A percentile compares a stretch with the other conserved stretches of the same genome.
These are phyloP conservation scores for Salticus scenicus DNA, from an alignment of 2,888 invertebrate genomes.

Conservation along the genomic window DNA sequence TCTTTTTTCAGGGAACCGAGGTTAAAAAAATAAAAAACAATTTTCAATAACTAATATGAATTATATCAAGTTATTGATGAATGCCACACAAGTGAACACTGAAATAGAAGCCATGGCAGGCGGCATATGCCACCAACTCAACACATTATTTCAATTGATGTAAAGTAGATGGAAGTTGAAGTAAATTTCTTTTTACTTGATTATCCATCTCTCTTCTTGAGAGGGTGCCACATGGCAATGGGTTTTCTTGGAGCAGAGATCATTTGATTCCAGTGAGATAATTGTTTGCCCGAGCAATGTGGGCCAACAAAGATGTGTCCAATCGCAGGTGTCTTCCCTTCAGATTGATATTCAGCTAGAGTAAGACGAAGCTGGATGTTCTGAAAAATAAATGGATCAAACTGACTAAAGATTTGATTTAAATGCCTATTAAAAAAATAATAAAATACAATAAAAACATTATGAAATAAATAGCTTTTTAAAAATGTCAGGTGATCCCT, in stretches of 20 bases:
- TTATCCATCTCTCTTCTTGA: constrained; percentile 77
- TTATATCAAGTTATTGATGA: constrained; percentile 5
- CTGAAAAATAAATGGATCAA: constrained; percentile 76
- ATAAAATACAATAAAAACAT: no score
- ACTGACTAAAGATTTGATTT: no score
- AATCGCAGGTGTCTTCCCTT: constrained; percentile 81
- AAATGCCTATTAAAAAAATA: no score
- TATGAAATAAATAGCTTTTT: no score
- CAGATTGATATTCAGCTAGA: constrained; percentile 78
- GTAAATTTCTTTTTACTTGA: background rate
- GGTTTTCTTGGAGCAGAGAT: constrained; percentile 86
- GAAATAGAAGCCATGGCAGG: constrained; percentile 51
- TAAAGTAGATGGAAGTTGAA: background rate
- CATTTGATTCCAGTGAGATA: constrained; percentile 90
- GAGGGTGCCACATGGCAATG: constrained; percentile 89
- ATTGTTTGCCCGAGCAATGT: constrained; percentile 83
- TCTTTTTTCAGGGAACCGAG: constrained; percentile 30
- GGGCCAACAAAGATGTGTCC: constrained; percentile 88
- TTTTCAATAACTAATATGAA: constrained; percentile 32
- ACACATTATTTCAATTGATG: constrained; percentile 21
- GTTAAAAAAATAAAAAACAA: constrained; percentile 55
- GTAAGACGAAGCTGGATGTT: constrained; percentile 84
- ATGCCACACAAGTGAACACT: constrained; percentile 45
- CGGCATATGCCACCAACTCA: no score
- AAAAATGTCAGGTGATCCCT: no score